Percentiles rank a stretch among this genome's conserved stretches.
Evolutionary conservation across 2,797 vertebrate species (phyloP).

Genomic region (Gymnoscopelus microlampas): DNA sequence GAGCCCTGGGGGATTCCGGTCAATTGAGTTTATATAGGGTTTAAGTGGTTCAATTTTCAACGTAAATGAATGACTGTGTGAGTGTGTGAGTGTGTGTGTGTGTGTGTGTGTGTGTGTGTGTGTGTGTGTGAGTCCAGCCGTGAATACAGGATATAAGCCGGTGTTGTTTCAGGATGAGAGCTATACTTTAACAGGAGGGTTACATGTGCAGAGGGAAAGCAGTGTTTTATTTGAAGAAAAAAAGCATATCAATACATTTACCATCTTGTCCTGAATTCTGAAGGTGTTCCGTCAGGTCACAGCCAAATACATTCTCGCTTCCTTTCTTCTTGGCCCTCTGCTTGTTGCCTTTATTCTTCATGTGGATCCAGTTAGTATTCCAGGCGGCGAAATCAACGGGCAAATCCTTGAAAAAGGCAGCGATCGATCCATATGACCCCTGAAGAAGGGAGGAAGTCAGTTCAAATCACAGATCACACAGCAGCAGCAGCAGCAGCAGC

Average conservation of each 20-base stretch:
- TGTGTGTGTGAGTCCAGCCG: too few species aligned
- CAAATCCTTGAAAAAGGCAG: slow-evolving; percentile 52
- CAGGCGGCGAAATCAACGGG: slow-evolving; percentile 63
- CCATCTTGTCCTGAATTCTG: slow-evolving; percentile 96
- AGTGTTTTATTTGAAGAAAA: slow-evolving; percentile 25
- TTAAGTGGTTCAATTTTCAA: too few species aligned
- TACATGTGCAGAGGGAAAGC: neutral
- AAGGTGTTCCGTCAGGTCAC: slow-evolving; percentile 95
- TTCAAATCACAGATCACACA: slow-evolving; percentile 44
- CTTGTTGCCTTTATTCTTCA: slow-evolving; percentile 99
- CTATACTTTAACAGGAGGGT: too few species aligned
- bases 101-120: too few species aligned
- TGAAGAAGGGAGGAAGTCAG: slow-evolving; percentile 35
- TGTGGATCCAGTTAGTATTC: slow-evolving; percentile 84
- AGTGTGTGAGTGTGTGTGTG: too few species aligned
- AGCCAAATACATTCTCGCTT: slow-evolving; percentile 92
- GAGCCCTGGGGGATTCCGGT: too few species aligned
- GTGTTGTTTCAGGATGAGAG: too few species aligned
- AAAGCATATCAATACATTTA: slow-evolving; percentile 71
- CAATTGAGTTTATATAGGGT: too few species aligned
- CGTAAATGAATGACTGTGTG: too few species aligned
- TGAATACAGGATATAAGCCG: too few species aligned
- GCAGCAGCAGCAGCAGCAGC: too few species aligned
- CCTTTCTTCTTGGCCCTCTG: slow-evolving; percentile 96
- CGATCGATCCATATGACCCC: slow-evolving; percentile 72